A percentile compares a stretch with the other conserved stretches of the same genome.
phyloP scores from a whole-genome alignment of 2,113 vertebrate genomes.

The Columba janthina region DNA sequence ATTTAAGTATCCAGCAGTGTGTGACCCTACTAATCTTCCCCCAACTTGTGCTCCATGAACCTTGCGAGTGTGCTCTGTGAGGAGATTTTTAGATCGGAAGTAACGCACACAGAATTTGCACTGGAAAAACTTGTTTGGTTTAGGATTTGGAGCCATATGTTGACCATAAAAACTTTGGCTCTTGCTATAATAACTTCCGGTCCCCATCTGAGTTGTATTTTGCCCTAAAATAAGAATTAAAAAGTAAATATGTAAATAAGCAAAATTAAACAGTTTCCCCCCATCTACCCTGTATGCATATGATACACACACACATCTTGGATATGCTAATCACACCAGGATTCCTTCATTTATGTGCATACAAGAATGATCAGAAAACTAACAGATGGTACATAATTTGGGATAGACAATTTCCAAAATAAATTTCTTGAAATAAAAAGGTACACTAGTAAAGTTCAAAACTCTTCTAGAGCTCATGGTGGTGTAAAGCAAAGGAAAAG shows the following conservation, averaged over 20 bases:
- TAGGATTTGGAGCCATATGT: conserved; percentile 76
- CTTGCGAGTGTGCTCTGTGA: conserved; percentile 89
- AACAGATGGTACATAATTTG: not conserved
- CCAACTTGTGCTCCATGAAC: conserved; percentile 83
- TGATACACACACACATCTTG: not conserved
- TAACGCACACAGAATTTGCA: conserved; percentile 95
- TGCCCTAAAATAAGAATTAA: conserved; percentile 76
- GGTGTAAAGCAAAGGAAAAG: not conserved
- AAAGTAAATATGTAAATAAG: conserved; percentile 19
- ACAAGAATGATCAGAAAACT: not conserved
- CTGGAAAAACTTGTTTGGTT: conserved; percentile 87
- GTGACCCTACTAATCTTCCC: conserved; percentile 61
- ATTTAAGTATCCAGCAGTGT: conserved; percentile 73
- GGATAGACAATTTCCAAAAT: not conserved
- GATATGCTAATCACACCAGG: not conserved
- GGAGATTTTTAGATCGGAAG: conserved; percentile 92
- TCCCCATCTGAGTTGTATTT: conserved; percentile 75
- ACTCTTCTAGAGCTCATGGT: not conserved
- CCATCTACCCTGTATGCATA: not conserved
- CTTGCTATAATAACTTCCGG: conserved; percentile 74
- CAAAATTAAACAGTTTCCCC: not conserved
- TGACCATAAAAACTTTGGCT: conserved; percentile 80
- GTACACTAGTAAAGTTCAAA: not conserved
- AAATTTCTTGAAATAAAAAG: not conserved
- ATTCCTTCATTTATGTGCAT: not conserved